Evolutionary conservation across 2,888 invertebrate species (phyloP).

Genomic region (Caenorhabditis sp.): DNA sequence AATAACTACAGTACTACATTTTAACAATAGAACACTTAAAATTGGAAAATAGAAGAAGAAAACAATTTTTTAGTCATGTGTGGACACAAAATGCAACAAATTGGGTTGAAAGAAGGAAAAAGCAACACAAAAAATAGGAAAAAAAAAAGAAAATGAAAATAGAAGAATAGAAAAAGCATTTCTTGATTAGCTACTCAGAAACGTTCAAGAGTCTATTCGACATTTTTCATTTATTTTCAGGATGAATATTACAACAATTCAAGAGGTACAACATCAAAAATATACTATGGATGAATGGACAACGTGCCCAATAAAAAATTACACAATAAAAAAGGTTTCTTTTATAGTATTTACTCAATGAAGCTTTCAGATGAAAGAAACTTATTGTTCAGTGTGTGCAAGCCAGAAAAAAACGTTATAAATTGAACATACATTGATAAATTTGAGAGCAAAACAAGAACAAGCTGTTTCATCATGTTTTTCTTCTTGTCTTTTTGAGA

Average conservation of each 20-base stretch:
- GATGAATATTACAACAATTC: background rate
- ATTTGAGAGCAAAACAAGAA: slow-evolving; percentile 1
- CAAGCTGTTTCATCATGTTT: background rate
- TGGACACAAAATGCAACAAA: slow-evolving; percentile 3
- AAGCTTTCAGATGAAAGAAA: background rate
- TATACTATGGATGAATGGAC: background rate
- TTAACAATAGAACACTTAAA: background rate
- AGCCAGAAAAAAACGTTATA: background rate
- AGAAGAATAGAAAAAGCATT: background rate
- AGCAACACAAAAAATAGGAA: slow-evolving; percentile 2
- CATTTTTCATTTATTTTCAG: slow-evolving; percentile 5
- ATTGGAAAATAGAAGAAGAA: background rate
- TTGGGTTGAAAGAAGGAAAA: background rate
- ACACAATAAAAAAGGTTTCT: background rate
- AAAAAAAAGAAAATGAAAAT: slow-evolving; percentile 1
- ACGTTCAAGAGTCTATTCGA: slow-evolving; percentile 37
- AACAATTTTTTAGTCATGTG: background rate
- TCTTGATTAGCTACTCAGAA: slow-evolving; percentile 36
- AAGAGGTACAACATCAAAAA: background rate
- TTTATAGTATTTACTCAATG: background rate
- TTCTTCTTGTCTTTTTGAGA: background rate
- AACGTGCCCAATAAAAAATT: background rate
- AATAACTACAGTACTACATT: background rate
- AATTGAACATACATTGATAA: background rate
- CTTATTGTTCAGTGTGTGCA: too few relatives aligned